Percentiles rank a stretch among this genome's conserved stretches.
Conservation (phyloP, 2,888 invertebrate genomes). For the Cabera pusaria region DNA sequence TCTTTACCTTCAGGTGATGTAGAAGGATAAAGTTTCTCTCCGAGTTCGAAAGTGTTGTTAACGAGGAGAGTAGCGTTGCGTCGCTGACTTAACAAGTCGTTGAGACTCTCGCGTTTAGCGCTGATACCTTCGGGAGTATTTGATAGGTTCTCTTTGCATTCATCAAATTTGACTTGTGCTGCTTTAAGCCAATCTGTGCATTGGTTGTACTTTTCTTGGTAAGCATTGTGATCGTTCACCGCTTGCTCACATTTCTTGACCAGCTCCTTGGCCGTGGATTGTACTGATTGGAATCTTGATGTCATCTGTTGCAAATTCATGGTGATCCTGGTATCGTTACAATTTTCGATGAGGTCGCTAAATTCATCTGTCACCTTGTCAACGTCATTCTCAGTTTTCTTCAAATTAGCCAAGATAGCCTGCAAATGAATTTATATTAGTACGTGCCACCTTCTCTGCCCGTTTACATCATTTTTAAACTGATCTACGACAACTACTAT, state of each 20-base stretch:
- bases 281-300: slow-evolving; percentile 94
- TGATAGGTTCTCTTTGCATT: slow-evolving; percentile 85
- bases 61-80: slow-evolving; percentile 89
- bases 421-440: slow-evolving; percentile 57
- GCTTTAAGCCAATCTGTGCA: slow-evolving; percentile 91
- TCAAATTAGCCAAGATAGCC: slow-evolving; percentile 89
- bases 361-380: slow-evolving; percentile 94
- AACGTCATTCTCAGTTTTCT: slow-evolving; percentile 93
- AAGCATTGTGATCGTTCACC: slow-evolving; percentile 90
- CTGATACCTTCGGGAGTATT: slow-evolving; percentile 87
- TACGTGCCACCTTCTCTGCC: slow-evolving; percentile 3
- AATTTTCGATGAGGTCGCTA: slow-evolving; percentile 92
- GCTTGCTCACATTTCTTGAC: slow-evolving; percentile 96
- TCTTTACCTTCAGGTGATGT: slow-evolving; percentile 95
- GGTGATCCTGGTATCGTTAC: slow-evolving; percentile 93
- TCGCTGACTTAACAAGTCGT: slow-evolving; percentile 89
- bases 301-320: slow-evolving; percentile 95
- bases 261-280: slow-evolving; percentile 94
- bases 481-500: slow-evolving; percentile 76
- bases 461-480: slow-evolving; percentile 53
- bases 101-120: slow-evolving; percentile 87
- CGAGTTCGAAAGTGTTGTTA: slow-evolving; percentile 93
- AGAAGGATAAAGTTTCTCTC: slow-evolving; percentile 93
- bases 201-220: slow-evolving; percentile 92
- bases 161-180: slow-evolving; percentile 88